Conservation (phyloP, 2,888 invertebrate species). For the Cataglyphis rosenhaueri region DNA sequence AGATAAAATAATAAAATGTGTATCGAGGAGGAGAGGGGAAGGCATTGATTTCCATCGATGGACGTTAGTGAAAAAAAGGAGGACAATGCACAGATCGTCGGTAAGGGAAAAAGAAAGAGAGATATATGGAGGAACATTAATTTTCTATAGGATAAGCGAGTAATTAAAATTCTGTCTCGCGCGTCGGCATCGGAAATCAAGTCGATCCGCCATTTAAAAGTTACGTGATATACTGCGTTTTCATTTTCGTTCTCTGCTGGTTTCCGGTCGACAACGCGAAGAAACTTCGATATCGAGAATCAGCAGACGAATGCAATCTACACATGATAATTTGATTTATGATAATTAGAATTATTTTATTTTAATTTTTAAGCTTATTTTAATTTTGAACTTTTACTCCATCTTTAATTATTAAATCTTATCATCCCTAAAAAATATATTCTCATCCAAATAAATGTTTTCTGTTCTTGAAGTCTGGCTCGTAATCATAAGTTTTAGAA, state of each 20-base stretch:
- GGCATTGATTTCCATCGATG: slow-evolving; percentile 57
- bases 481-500: background rate
- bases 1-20: slow-evolving; percentile 63
- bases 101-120: background rate
- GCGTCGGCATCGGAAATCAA: slow-evolving; percentile 49
- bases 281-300: background rate
- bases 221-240: slow-evolving; percentile 30
- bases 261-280: background rate
- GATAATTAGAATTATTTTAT: slow-evolving; percentile 16
- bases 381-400: background rate
- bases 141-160: slow-evolving; percentile 40
- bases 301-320: background rate
- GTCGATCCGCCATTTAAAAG: slow-evolving; percentile 36
- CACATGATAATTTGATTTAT: slow-evolving; percentile 5
- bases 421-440: background rate
- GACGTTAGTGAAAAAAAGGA: slow-evolving; percentile 21
- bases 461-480: background rate
- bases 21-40: background rate
- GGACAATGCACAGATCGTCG: slow-evolving; percentile 29
- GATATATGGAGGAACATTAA: slow-evolving; percentile 37
- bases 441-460: background rate
- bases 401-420: slow-evolving; percentile 1
- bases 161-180: slow-evolving; percentile 57
- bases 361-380: slow-evolving; percentile 9
- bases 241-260: slow-evolving; percentile 4